phyloP scores from a whole-genome alignment of 1,140 invertebrate species.

The Trypoxylus dichotomus region DNA sequence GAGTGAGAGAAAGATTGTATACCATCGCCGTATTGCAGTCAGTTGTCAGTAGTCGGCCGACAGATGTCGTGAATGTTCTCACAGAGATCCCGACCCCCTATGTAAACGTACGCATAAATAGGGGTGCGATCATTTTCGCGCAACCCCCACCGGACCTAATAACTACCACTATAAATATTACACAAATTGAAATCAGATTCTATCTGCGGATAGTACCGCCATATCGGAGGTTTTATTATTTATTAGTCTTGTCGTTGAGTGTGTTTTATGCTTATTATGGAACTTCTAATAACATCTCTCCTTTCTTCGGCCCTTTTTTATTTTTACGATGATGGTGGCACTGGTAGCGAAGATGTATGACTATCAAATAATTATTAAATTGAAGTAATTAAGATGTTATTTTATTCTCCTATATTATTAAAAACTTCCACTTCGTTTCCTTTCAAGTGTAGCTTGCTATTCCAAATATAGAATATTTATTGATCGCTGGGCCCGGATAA shows the following conservation, averaged over 20 bases:
- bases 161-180: conserved; percentile 25
- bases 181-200: conserved; percentile 27
- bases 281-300: not conserved
- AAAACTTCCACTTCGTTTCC: too few relatives aligned
- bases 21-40: not conserved
- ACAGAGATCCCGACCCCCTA: not conserved
- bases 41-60: not conserved
- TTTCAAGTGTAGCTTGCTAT: too few relatives aligned
- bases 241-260: not conserved
- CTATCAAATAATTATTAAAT: too few relatives aligned
- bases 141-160: conserved; percentile 19
- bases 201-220: not conserved
- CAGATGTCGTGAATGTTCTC: conserved; percentile 11
- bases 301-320: not conserved
- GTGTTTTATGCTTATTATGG: conserved; percentile 13
- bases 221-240: not conserved
- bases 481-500: too few relatives aligned
- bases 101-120: conserved; percentile 3
- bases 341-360: too few relatives aligned
- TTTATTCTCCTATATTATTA: too few relatives aligned
- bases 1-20: not conserved
- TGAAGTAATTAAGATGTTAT: too few relatives aligned
- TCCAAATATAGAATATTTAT: too few relatives aligned
- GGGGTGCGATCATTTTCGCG: conserved; percentile 13
- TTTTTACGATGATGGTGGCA: too few relatives aligned